phyloP scores from a whole-genome alignment of 2,113 vertebrate genomes.

The Morone chrysops region DNA sequence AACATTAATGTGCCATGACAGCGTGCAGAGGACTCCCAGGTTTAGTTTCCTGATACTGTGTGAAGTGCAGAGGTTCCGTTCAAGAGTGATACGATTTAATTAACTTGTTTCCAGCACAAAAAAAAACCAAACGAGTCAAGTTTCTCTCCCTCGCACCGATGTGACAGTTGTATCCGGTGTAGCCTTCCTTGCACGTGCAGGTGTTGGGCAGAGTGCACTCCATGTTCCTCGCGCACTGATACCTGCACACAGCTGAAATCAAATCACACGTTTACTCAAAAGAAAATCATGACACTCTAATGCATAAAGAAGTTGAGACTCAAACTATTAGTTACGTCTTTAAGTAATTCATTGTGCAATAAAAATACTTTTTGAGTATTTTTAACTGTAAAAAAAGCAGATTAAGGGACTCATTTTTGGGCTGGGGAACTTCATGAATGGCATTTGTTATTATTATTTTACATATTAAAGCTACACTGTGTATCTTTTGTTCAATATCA shows the following conservation, averaged over 20 bases:
- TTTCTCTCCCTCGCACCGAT: slow-evolving; percentile 81
- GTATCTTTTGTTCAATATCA: background rate
- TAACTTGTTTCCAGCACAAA: background rate
- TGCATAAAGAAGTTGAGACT: background rate
- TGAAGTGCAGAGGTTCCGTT: background rate
- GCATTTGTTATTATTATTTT: background rate
- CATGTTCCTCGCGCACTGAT: slow-evolving; percentile 89
- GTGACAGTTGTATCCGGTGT: slow-evolving; percentile 88
- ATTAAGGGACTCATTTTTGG: background rate
- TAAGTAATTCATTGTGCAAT: background rate
- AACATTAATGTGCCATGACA: background rate
- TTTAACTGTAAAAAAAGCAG: background rate
- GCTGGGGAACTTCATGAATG: background rate
- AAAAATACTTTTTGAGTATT: background rate
- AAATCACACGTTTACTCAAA: slow-evolving; percentile 26
- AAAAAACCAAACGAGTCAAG: background rate
- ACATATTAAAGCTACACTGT: background rate
- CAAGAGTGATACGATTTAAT: background rate
- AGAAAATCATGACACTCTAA: background rate
- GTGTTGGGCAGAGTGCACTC: slow-evolving; percentile 89
- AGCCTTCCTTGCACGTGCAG: slow-evolving; percentile 91
- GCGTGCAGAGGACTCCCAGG: background rate
- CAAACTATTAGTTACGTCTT: background rate
- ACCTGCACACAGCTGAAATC: slow-evolving; percentile 88
- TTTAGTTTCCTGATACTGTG: background rate